Evolutionary conservation across 2,888 invertebrate species (phyloP).

Genomic region (Lepas anatifera): DNA sequence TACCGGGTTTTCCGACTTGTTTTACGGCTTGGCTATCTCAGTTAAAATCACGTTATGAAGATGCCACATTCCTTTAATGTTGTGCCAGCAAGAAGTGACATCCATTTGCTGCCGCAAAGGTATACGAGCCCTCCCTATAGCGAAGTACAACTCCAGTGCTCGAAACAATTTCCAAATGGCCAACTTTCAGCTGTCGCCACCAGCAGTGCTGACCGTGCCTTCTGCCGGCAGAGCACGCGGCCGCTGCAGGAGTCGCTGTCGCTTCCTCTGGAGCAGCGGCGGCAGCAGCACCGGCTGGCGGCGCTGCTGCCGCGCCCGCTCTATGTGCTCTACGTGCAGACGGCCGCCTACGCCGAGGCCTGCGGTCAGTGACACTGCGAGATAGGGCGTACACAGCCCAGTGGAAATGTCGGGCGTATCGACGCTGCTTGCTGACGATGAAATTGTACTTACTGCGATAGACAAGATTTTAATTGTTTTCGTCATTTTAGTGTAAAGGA

Average conservation of each 20-base stretch:
- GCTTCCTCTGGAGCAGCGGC: background rate
- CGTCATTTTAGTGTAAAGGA: rapidly evolving
- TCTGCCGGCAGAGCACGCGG: background rate
- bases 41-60: too few relatives aligned
- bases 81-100: too few relatives aligned
- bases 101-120: too few relatives aligned
- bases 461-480: background rate
- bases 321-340: slow-evolving; percentile 75
- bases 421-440: background rate
- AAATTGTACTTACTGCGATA: background rate
- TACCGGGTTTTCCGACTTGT: too few relatives aligned
- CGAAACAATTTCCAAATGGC: too few relatives aligned
- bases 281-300: slow-evolving; percentile 3
- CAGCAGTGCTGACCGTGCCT: too few relatives aligned
- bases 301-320: slow-evolving; percentile 55
- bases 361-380: slow-evolving; percentile 36
- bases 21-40: too few relatives aligned
- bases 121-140: too few relatives aligned
- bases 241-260: background rate
- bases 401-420: background rate
- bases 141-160: too few relatives aligned
- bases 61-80: too few relatives aligned
- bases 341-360: slow-evolving; percentile 66
- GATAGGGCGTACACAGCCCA: background rate
- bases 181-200: too few relatives aligned